phyloP scores from a whole-genome alignment of 2,888 invertebrate species.

The Romanomermis culicivorax region DNA sequence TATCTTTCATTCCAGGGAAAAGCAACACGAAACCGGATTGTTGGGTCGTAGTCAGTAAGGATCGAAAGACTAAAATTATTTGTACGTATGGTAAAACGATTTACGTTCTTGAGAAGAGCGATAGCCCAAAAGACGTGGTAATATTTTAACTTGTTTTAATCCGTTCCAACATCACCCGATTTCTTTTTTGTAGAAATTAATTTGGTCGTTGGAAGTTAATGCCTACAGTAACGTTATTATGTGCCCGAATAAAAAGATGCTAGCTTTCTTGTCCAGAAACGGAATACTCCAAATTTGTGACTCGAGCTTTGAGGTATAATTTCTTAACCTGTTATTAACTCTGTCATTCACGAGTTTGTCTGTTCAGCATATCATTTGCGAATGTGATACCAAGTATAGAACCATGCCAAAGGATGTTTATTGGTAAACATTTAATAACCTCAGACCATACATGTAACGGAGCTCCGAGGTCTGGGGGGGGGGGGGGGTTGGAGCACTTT shows the following conservation, averaged over 20 bases:
- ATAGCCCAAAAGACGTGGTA: background rate
- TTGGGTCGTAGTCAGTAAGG: conserved; percentile 42
- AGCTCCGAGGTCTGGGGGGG: too few species aligned
- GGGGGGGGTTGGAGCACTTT: too few species aligned
- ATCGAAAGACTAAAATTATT: conserved; percentile 41
- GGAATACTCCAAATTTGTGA: too few species aligned
- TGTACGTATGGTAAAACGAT: conserved; percentile 41
- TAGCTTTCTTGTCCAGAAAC: too few species aligned
- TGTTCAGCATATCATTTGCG: conserved; percentile 48
- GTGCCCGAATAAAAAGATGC: too few species aligned
- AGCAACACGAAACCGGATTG: conserved; percentile 32
- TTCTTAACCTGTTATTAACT: too few species aligned
- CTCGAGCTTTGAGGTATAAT: too few species aligned
- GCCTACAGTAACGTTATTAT: too few species aligned
- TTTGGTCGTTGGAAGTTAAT: too few species aligned
- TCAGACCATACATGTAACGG: conserved; percentile 47
- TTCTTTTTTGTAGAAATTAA: too few species aligned
- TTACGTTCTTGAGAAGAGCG: conserved; percentile 36
- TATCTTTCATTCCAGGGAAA: background rate
- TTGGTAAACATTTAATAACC: conserved; percentile 47
- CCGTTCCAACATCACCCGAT: conserved; percentile 1
- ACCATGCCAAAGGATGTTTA: conserved; percentile 54
- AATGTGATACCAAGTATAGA: conserved; percentile 53
- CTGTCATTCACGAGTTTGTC: too few species aligned
- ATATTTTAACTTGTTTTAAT: too few species aligned